Evolutionary conservation across 2,888 invertebrate genomes (phyloP), one percentile per base, ranked within the genome.

Genomic region (Actias luna): DNA sequence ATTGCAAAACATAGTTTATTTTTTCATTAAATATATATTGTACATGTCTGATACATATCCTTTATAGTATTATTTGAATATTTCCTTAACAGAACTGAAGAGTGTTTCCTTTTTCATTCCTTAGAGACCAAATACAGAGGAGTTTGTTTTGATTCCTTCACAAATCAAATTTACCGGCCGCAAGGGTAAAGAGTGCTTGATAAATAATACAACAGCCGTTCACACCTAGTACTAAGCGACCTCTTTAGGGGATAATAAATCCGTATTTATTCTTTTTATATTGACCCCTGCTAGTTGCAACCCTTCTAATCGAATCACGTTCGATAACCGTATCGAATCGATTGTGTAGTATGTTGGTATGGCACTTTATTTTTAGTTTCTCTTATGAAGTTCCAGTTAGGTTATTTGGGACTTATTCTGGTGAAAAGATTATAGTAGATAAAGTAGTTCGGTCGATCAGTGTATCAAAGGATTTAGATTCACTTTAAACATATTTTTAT

Each of bases 241-340:
- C 80, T 83, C 92, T 89, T 87, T 85, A 85, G 91, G 92, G 92
- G 83, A 88, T 89, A 89, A 92, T 92, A 92, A 92, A 92, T 92
- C 91, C 90, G 86, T 91, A 89, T 92, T 92, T 92, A 89, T 89
- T 91, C 89, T 90, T 90, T 90, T 88, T 89, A 89, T 87, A 87
- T 83, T 76, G 78, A 74, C 79, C 84, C 80, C 70, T 69, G 67
- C 67, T 62, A 63, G 60, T 59, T 60, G 68, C 77, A 82, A 86
- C 90, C 90, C 82, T 84, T 82, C 69, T 87, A 88, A 89, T 91
- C 90, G 77, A 90, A 90, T 90, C 86, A 86, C 78, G 80, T 73
- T 77, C 83, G 78, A 73, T 81, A 79, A 82, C 85, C 86, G 85
- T 87, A 81, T 83, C 87, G 83, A 85, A 89, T 88, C 87, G 85